Conservation (phyloP, 2,888 invertebrate species). For the Heliconius cydno region DNA sequence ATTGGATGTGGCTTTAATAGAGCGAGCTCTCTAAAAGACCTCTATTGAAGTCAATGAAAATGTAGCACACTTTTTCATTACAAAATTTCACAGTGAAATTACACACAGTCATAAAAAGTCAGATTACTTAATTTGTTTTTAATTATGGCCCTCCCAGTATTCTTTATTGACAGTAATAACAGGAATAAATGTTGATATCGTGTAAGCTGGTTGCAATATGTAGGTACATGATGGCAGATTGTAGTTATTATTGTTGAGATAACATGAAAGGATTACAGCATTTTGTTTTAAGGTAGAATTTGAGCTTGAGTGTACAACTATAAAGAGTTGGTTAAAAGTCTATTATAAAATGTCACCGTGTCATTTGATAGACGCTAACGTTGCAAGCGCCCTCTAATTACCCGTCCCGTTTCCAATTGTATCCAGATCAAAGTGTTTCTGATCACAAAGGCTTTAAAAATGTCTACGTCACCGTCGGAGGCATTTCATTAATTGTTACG, state of each 20-base stretch:
- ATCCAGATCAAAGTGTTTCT: constrained; percentile 73
- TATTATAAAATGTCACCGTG: constrained; percentile 40
- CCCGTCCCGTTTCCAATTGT: constrained; percentile 65
- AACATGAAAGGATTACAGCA: not conserved
- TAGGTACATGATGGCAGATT: not conserved
- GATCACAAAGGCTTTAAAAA: constrained; percentile 77
- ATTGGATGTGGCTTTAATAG: constrained; percentile 70
- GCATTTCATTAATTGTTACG: constrained; percentile 68
- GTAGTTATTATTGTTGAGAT: not conserved
- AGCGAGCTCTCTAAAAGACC: constrained; percentile 41
- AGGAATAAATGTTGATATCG: constrained; percentile 1
- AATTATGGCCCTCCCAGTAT: constrained; percentile 14
- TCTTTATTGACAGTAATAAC: constrained; percentile 8
- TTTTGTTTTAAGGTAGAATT: not conserved
- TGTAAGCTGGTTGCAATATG: constrained; percentile 3
- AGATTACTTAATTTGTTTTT: constrained; percentile 36
- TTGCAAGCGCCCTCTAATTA: constrained; percentile 54
- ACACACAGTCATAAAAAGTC: constrained; percentile 37
- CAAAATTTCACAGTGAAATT: constrained; percentile 36
- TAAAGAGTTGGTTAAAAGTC: constrained; percentile 11
- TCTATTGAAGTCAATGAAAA: constrained; percentile 43
- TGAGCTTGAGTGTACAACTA: not conserved
- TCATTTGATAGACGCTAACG: constrained; percentile 57
- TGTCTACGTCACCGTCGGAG: constrained; percentile 63
- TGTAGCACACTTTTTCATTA: constrained; percentile 40